A percentile compares a stretch with the other conserved stretches of the same genome.
phyloP scores from a whole-genome alignment of 53 echinoderm and acorn worm genomes.

The Luidia sarsii region DNA sequence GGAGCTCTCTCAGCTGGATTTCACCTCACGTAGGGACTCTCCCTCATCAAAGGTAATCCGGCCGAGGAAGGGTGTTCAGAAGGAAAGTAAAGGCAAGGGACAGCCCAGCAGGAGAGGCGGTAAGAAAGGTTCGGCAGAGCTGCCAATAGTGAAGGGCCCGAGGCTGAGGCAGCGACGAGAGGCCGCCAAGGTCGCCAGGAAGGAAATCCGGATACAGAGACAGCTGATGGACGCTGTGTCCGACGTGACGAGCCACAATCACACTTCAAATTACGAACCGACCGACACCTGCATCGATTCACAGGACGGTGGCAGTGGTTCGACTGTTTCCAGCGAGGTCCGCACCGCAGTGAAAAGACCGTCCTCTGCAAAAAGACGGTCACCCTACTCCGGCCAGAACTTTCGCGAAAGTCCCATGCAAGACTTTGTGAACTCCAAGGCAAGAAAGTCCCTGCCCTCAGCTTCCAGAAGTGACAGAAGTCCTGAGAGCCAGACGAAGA shows the following conservation, averaged over 20 bases:
- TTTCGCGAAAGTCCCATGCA: slow-evolving; percentile 1
- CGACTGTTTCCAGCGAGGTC: no score
- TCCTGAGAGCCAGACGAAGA: not conserved
- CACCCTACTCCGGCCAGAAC: not conserved
- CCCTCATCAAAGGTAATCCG: slow-evolving; percentile 16
- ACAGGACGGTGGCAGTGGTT: no score
- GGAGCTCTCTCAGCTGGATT: slow-evolving; percentile 25
- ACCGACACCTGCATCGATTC: not conserved
- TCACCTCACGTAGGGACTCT: slow-evolving; percentile 18
- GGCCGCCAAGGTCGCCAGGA: slow-evolving; percentile 12
- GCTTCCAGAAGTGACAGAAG: not conserved
- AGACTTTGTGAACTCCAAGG: not conserved
- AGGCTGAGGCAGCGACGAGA: slow-evolving; percentile 2
- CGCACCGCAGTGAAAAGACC: no score
- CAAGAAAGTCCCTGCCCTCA: not conserved
- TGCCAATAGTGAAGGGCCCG: not conserved
- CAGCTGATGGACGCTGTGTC: not conserved
- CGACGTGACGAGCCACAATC: not conserved
- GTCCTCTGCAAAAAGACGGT: not conserved
- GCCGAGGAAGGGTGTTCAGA: slow-evolving; percentile 9
- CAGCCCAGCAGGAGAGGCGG: not conserved
- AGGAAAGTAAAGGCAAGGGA: slow-evolving; percentile 11
- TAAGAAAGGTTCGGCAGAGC: not conserved
- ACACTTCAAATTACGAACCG: not conserved
- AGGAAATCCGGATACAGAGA: not conserved